phyloP scores from a whole-genome alignment of 2,797 vertebrate genomes.

The Apogon hyalosoma region DNA sequence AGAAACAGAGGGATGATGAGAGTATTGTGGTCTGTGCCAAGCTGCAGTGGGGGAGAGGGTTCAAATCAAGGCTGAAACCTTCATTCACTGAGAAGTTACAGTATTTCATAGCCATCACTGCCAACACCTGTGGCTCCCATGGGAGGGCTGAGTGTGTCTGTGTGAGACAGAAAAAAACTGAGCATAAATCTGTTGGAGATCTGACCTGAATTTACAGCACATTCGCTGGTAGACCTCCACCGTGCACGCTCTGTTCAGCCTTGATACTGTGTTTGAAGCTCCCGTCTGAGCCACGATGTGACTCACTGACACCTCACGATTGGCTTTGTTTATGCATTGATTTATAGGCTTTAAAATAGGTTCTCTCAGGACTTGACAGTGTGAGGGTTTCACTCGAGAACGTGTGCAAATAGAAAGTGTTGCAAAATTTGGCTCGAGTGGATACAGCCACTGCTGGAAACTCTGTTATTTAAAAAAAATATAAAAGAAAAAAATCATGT shows the following conservation, averaged over 20 bases:
- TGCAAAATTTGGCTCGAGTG: no score
- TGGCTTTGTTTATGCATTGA: slow-evolving; percentile 30
- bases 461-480: no score
- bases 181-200: slow-evolving; percentile 41
- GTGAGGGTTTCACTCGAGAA: no score
- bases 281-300: slow-evolving; percentile 19
- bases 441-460: no score
- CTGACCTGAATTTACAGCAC: slow-evolving; percentile 62
- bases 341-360: slow-evolving; percentile 17
- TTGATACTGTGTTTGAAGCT: slow-evolving; percentile 36
- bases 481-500: no score
- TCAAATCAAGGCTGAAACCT: slow-evolving; percentile 51
- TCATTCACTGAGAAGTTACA: slow-evolving; percentile 45
- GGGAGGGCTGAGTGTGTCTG: slow-evolving; percentile 26
- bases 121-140: slow-evolving; percentile 71
- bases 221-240: slow-evolving; percentile 51
- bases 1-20: background rate
- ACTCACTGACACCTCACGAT: slow-evolving; percentile 33
- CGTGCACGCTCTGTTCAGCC: slow-evolving; percentile 27
- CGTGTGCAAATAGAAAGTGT: no score
- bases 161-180: background rate
- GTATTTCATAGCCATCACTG: slow-evolving; percentile 59
- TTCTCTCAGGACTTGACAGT: background rate
- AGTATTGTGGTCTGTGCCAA: slow-evolving; percentile 32
- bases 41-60: slow-evolving; percentile 6